Evolutionary conservation across 2,888 invertebrate genomes (phyloP).

Genomic region (Protophormia terraenovae): DNA sequence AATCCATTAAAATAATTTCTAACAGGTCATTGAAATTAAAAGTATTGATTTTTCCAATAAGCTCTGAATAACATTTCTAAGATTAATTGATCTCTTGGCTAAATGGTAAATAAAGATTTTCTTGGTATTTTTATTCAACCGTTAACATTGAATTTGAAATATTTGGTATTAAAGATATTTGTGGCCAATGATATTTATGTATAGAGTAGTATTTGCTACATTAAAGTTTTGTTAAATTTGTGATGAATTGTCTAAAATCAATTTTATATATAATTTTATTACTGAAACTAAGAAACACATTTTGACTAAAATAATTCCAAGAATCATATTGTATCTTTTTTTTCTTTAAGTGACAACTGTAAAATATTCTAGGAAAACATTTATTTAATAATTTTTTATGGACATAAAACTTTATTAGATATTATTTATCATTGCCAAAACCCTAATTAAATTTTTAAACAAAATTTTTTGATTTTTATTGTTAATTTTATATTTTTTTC

Average conservation of each 20-base stretch:
- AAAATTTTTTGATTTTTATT: too few species aligned
- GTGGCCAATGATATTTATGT: background rate
- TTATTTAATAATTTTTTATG: background rate
- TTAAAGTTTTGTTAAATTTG: background rate
- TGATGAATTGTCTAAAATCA: background rate
- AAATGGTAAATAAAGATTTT: background rate
- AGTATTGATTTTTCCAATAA: background rate
- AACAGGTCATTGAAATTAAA: constrained; percentile 3
- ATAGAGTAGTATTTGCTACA: too few species aligned
- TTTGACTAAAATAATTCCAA: too few species aligned
- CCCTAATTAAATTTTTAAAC: too few species aligned
- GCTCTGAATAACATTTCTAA: background rate
- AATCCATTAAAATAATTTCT: constrained; percentile 10
- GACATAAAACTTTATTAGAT: background rate
- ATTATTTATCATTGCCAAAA: too few species aligned
- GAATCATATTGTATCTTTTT: background rate
- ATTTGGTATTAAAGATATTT: background rate
- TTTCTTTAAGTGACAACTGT: background rate
- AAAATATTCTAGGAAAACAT: background rate
- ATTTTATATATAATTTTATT: background rate
- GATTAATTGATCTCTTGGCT: background rate
- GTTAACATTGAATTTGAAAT: too few species aligned
- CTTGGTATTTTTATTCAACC: too few species aligned
- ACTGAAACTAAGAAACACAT: too few species aligned
- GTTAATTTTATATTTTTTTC: background rate